Conservation (phyloP, 1,140 invertebrate species). For the Euura lappo region DNA sequence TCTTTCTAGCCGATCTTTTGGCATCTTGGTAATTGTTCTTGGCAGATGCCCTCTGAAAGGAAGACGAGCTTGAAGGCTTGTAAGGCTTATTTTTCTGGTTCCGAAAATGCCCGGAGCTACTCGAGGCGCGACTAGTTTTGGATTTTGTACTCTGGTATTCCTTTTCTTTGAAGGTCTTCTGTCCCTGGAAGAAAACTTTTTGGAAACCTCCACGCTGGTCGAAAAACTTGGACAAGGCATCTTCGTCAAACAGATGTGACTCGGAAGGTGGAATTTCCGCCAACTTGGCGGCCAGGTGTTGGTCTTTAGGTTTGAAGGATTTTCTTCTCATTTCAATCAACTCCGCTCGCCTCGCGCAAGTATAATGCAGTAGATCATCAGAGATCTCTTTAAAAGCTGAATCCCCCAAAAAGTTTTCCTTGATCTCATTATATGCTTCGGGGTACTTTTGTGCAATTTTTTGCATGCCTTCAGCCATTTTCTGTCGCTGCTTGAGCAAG, state of each 20-base stretch:
- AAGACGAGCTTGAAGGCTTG: not conserved
- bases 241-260: constrained; percentile 12
- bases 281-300: constrained; percentile 8
- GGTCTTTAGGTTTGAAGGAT: constrained; percentile 6
- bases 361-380: constrained; percentile 10
- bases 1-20: not conserved
- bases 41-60: not conserved
- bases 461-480: constrained; percentile 16
- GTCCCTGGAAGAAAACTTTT: constrained; percentile 10
- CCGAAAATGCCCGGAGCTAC: not conserved
- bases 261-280: constrained; percentile 14
- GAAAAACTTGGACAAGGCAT: constrained; percentile 7
- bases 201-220: not conserved
- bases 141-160: not conserved
- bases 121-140: not conserved
- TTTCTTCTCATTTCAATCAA: constrained; percentile 13
- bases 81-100: not conserved
- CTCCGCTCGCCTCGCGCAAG: constrained; percentile 9
- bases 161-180: constrained; percentile 9
- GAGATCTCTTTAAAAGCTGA: constrained; percentile 9
- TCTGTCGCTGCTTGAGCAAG: constrained; percentile 21
- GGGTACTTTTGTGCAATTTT: constrained; percentile 1
- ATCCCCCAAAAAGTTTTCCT: not conserved
- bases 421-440: not conserved
- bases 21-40: not conserved